phyloP scores from a whole-genome alignment of 37 sponge, comb jelly and placozoan genomes.

The Chondrosia reniformis region DNA sequence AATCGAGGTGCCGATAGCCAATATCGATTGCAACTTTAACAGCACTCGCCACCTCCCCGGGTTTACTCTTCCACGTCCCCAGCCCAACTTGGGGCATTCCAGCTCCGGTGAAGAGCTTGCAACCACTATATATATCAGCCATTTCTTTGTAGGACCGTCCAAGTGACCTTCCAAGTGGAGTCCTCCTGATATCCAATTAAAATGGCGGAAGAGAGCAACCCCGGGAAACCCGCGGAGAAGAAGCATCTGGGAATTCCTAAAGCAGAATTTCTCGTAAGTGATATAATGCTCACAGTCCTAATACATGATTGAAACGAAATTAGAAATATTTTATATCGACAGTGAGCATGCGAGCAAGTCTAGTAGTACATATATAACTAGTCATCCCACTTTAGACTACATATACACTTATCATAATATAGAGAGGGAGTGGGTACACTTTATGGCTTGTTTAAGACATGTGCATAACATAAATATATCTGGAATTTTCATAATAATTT shows the following conservation, averaged over 20 bases:
- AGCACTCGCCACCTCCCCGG: conserved; percentile 69
- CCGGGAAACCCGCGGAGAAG: conserved; percentile 7
- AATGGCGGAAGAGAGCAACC: neutral
- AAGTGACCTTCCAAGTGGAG: neutral
- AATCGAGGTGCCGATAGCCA: conserved; percentile 87
- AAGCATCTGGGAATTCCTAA: conserved; percentile 80
- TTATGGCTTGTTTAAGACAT: no score
- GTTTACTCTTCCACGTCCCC: conserved; percentile 96
- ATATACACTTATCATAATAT: no score
- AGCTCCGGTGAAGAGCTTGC: conserved; percentile 58
- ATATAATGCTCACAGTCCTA: neutral
- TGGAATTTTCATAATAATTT: no score
- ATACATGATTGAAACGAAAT: neutral
- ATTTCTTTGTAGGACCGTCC: neutral
- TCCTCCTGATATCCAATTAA: no score
- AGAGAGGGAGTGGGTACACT: no score
- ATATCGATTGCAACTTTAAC: conserved; percentile 56
- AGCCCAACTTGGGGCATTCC: conserved; percentile 87
- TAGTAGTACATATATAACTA: no score
- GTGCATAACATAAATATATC: no score
- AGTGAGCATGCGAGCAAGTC: no score
- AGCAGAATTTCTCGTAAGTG: conserved; percentile 78
- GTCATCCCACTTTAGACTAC: no score
- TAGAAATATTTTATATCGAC: no score
- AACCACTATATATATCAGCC: no score